phyloP scores from a whole-genome alignment of 2,888 invertebrate species.

The Fragum fragum region DNA sequence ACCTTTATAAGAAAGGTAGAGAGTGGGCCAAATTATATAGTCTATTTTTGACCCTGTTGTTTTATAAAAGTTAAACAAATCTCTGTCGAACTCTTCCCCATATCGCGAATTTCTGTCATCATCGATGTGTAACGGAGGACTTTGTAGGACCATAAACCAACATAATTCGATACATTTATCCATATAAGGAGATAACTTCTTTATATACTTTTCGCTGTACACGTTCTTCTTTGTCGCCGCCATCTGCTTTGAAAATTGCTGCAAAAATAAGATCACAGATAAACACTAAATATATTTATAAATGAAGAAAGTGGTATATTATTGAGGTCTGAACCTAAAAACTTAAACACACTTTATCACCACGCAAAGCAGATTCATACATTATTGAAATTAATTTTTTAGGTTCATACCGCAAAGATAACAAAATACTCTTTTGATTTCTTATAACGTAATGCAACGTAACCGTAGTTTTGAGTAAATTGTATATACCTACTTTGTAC shows the following conservation, averaged over 20 bases:
- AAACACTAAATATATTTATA: no score
- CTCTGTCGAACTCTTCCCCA: constrained; percentile 57
- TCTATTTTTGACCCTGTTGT: constrained; percentile 54
- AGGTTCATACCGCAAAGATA: no score
- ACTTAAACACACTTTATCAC: no score
- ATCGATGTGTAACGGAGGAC: constrained; percentile 48
- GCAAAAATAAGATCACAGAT: constrained; percentile 2
- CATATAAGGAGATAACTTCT: constrained; percentile 47
- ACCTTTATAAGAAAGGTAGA: constrained; percentile 39
- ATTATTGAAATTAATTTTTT: no score
- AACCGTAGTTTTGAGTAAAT: no score
- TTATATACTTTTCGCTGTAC: constrained; percentile 36
- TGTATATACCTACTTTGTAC: no score
- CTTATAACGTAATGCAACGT: no score
- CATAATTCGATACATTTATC: constrained; percentile 58
- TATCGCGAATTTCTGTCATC: constrained; percentile 18
- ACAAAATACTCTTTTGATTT: no score
- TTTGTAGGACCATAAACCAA: constrained; percentile 60
- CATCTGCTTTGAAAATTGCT: constrained; percentile 65
- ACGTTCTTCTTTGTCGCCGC: constrained; percentile 33
- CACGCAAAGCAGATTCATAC: no score
- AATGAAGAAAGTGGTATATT: no score
- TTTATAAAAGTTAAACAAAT: constrained; percentile 49
- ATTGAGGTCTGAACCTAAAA: no score
- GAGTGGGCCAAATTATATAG: constrained; percentile 57